Evolutionary conservation across 2,113 vertebrate genomes (phyloP), one percentile per base, ranked within the genome.

Genomic region (Xerus inauris): DNA sequence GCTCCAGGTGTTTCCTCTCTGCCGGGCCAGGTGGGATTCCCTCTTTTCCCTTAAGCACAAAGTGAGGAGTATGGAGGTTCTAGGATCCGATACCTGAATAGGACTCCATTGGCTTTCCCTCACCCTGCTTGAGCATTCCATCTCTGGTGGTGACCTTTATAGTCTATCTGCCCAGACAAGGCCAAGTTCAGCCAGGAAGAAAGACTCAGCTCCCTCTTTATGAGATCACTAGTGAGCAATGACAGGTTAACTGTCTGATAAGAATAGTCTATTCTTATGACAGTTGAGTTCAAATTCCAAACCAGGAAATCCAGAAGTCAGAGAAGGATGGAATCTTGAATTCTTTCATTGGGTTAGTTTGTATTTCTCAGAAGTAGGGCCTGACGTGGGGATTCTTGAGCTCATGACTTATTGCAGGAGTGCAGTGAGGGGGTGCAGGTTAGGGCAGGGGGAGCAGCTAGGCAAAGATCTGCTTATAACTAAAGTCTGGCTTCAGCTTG

Each of bases 151-250:
- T 2, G 24, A 35, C 71, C 51, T 11, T 91, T 19, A 35, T 0
- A 0, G 42, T 38, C 47, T 47, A 22, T 28, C 73, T 38, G 3
- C 42, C 40, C 62, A 45, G 35, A 54, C 6, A 26, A 45, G 54
- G 28, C 26, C 40, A n/a, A 65, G 8, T 71, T 81, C 64, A 80
- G 19, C 20, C 45, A 67, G 51, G 8, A 54, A 22, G 59, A 47
- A 32, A 14, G 30, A 28, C 0, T 3, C 10, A 24, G 17, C 35
- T 8, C 11, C 8, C 0, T 12, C 3, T 28, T 10, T 3, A 2
- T 13, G 3, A 5, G 13, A 14, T 92, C 35, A 2, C 10, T 40
- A 32, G 49, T 45, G n/a, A 54, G 28, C 32, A 30, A 47, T 38
- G 20, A 1, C 40, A 67, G 8, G 17, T 59, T 24, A 10, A 14